Evolutionary conservation across 1,140 invertebrate genomes (phyloP).

Genomic region (Cydia splendana): DNA sequence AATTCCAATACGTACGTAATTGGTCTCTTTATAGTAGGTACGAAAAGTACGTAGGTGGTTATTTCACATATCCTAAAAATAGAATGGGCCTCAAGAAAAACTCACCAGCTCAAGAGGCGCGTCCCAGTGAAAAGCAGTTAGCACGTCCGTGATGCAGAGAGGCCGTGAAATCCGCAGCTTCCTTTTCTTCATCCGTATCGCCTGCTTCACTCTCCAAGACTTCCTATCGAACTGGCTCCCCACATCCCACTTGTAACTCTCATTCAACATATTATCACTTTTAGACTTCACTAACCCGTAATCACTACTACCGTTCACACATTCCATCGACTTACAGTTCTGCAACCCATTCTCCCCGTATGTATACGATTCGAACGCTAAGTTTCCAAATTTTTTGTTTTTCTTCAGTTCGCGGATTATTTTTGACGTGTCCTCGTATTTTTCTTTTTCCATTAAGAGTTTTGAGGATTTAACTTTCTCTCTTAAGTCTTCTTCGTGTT

Average conservation of each 20-base stretch:
- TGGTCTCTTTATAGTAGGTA: no score
- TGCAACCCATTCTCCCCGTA: constrained; percentile 35
- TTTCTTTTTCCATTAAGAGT: constrained; percentile 43
- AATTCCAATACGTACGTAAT: no score
- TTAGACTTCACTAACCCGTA: constrained; percentile 38
- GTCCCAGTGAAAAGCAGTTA: constrained; percentile 48
- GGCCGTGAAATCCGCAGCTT: constrained; percentile 47
- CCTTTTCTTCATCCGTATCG: constrained; percentile 42
- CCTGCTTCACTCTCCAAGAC: constrained; percentile 49
- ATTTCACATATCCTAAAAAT: no score
- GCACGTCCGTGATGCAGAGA: constrained; percentile 40
- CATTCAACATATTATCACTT: constrained; percentile 41
- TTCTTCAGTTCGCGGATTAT: constrained; percentile 43
- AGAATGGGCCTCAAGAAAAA: background rate
- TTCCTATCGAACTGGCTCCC: constrained; percentile 5
- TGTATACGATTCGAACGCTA: constrained; percentile 34
- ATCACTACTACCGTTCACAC: constrained; percentile 37
- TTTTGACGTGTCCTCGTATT: constrained; percentile 41
- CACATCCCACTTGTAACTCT: constrained; percentile 34
- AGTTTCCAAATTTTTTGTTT: constrained; percentile 38
- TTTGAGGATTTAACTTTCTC: constrained; percentile 38
- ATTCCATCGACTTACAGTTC: constrained; percentile 49
- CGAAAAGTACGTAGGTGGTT: no score
- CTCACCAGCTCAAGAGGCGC: constrained; percentile 50
- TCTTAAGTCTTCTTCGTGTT: constrained; percentile 52